Evolutionary conservation across 2,797 vertebrate species (phyloP).

Genomic region (Onychomys leucogaster): DNA sequence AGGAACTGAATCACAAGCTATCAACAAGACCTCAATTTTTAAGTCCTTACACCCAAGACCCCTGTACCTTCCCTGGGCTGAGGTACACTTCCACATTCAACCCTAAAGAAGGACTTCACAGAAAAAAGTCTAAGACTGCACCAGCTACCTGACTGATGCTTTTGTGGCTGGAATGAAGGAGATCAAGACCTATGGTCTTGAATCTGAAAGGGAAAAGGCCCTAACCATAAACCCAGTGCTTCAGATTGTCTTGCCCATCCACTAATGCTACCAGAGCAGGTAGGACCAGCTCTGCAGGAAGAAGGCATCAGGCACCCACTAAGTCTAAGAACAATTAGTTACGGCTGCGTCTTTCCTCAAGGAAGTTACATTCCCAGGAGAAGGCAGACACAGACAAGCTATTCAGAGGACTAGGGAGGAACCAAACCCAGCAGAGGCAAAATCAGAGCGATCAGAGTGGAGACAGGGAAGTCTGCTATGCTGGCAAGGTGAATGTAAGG

Average conservation of each 20-base stretch:
- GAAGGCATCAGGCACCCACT: fast-evolving
- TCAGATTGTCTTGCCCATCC: too few species aligned
- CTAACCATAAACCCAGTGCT: background rate
- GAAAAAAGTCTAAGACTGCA: background rate
- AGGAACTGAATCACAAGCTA: background rate
- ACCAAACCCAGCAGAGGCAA: background rate
- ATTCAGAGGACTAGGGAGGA: background rate
- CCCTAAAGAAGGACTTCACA: background rate
- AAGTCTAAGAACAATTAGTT: background rate
- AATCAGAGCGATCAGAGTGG: background rate
- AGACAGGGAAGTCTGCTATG: background rate
- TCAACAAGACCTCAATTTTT: background rate
- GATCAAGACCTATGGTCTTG: background rate
- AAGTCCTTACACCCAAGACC: background rate
- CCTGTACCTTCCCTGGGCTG: background rate
- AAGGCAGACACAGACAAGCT: background rate
- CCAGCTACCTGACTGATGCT: background rate
- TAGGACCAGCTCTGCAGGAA: background rate
- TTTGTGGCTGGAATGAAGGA: background rate
- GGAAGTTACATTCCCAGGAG: background rate
- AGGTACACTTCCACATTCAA: background rate
- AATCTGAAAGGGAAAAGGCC: background rate
- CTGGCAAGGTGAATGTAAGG: background rate
- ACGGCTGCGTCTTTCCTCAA: background rate
- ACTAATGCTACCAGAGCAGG: background rate